Evolutionary conservation across 2,888 invertebrate species (phyloP).

Genomic region (Helicoverpa assulta): DNA sequence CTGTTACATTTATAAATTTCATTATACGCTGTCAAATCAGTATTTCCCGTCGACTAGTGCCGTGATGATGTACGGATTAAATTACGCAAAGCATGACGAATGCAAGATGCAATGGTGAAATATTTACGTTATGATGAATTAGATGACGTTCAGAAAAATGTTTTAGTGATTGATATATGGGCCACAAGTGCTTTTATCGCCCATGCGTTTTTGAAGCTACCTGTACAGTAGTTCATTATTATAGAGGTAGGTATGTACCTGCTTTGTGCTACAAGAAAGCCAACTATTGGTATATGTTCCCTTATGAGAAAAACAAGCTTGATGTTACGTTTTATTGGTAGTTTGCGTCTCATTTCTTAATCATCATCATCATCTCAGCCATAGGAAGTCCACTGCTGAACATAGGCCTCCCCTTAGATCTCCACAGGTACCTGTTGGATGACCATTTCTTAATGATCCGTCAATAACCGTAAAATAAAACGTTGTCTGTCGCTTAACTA

Average conservation of each 20-base stretch:
- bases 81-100: slow-evolving; percentile 25
- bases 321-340: neutral
- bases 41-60: slow-evolving; percentile 56
- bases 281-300: neutral
- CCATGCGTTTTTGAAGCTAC: too few species aligned
- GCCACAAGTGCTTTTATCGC: too few species aligned
- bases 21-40: slow-evolving; percentile 48
- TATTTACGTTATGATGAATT: neutral
- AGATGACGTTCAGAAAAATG: too few species aligned
- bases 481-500: slow-evolving; percentile 9
- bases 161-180: too few species aligned
- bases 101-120: slow-evolving; percentile 24
- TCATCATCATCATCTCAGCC: too few species aligned
- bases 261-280: too few species aligned
- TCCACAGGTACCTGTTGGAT: too few species aligned
- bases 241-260: too few species aligned
- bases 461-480: slow-evolving; percentile 31
- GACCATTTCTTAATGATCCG: slow-evolving; percentile 19
- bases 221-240: too few species aligned
- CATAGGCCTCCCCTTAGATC: too few species aligned
- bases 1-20: slow-evolving; percentile 57
- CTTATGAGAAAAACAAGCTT: neutral
- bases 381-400: too few species aligned
- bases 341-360: slow-evolving; percentile 13
- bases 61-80: slow-evolving; percentile 31